These are phyloP conservation scores for Papilio protenor DNA, from an alignment of 2,888 invertebrate genomes.

Conservation along the genomic window DNA sequence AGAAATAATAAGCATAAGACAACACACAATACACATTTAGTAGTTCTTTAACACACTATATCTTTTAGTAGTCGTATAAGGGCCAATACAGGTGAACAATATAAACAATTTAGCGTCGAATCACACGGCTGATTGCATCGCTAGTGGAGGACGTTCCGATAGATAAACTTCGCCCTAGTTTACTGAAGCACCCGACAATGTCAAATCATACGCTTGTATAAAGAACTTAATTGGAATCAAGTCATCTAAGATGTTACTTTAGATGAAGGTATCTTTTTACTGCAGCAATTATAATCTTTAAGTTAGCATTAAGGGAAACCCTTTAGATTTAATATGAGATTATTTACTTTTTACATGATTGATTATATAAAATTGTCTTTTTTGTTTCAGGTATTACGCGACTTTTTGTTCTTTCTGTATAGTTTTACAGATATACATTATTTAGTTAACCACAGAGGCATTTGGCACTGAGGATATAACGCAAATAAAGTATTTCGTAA, in stretches of 20 bases:
- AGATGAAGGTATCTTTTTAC: no score
- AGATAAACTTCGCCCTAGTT: constrained; percentile 5
- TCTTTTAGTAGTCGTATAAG: background rate
- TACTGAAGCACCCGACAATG: constrained; percentile 6
- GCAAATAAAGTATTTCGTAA: background rate
- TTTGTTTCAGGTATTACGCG: constrained; percentile 1
- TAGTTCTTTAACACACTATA: background rate
- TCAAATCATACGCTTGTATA: constrained; percentile 12
- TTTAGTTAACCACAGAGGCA: background rate
- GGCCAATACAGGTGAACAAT: background rate
- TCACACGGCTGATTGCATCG: constrained; percentile 19
- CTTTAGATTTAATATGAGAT: no score
- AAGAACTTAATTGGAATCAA: constrained; percentile 7
- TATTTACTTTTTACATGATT: background rate
- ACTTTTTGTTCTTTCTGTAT: no score
- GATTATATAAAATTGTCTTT: background rate
- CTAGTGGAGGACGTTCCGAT: background rate
- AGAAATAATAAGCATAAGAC: background rate
- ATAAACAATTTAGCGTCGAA: constrained; percentile 15
- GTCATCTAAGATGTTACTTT: no score
- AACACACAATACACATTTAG: background rate
- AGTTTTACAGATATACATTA: background rate
- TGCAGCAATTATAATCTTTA: no score
- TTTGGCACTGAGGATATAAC: background rate
- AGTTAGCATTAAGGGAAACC: no score